These are phyloP conservation scores for Slavum lentiscoides DNA, from an alignment of 2,888 invertebrate species.

Conservation along the genomic window DNA sequence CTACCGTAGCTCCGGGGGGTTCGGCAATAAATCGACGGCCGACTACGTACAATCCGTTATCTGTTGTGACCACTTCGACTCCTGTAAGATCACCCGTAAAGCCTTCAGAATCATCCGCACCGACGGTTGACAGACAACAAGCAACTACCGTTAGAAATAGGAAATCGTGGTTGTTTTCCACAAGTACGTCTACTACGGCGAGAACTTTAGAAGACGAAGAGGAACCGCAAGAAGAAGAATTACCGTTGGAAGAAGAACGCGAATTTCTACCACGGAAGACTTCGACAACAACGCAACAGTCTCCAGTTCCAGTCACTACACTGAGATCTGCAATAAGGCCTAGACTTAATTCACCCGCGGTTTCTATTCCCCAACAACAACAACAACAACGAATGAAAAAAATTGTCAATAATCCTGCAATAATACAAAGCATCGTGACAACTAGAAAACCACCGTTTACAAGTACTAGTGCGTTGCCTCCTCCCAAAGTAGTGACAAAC, in stretches of 20 bases:
- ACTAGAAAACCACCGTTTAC: conserved; percentile 28
- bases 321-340: conserved; percentile 16
- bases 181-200: conserved; percentile 15
- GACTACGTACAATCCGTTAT: conserved; percentile 33
- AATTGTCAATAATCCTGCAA: conserved; percentile 30
- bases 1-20: background rate
- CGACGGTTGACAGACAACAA: conserved; percentile 1
- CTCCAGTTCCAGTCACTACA: conserved; percentile 35
- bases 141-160: conserved; percentile 28
- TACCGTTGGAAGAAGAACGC: conserved; percentile 17
- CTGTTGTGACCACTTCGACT: conserved; percentile 2
- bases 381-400: conserved; percentile 49
- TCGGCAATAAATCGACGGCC: conserved; percentile 23
- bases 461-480: conserved; percentile 14
- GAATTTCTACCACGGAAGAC: conserved; percentile 5
- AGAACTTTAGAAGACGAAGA: conserved; percentile 23
- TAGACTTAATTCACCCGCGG: conserved; percentile 15
- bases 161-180: background rate
- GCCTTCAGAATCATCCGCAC: background rate
- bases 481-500: conserved; percentile 16
- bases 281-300: background rate
- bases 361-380: background rate
- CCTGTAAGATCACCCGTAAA: background rate
- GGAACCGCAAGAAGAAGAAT: background rate
- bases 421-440: conserved; percentile 30